A percentile compares a stretch with the other conserved stretches of the same genome.
These are phyloP conservation scores for Galeruca laticollis DNA, from an alignment of 2,888 invertebrate genomes.

Conservation along the genomic window DNA sequence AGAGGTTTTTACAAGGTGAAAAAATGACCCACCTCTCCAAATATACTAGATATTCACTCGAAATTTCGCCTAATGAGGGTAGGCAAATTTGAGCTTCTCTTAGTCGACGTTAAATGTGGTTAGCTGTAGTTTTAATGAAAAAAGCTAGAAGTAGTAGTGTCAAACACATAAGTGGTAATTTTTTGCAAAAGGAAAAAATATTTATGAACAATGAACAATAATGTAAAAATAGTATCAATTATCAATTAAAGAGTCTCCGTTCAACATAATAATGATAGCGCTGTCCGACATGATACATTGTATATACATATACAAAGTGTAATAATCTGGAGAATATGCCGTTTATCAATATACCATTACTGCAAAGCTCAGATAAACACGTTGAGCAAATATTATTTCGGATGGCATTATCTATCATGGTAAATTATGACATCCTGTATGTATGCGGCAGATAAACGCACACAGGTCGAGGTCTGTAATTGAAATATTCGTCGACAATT, in stretches of 20 bases:
- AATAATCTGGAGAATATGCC: conserved; percentile 26
- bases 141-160: too few relatives aligned
- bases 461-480: neutral
- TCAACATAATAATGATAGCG: neutral
- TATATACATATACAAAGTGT: conserved; percentile 17
- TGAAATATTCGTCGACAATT: conserved; percentile 7
- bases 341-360: conserved; percentile 31
- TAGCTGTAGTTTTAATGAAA: too few relatives aligned
- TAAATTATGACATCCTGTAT: conserved; percentile 33
- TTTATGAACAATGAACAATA: too few relatives aligned
- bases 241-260: neutral
- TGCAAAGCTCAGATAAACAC: conserved; percentile 25
- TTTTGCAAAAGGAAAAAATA: too few relatives aligned
- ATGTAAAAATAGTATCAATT: too few relatives aligned
- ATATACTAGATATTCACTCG: too few relatives aligned
- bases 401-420: conserved; percentile 16
- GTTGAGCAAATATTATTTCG: conserved; percentile 29
- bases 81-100: too few relatives aligned
- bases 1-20: too few relatives aligned
- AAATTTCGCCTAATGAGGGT: too few relatives aligned
- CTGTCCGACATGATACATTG: neutral
- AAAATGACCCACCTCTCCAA: too few relatives aligned
- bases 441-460: conserved; percentile 23
- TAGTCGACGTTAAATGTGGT: too few relatives aligned
- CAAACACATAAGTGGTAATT: too few relatives aligned